Percentiles rank a stretch among this genome's conserved stretches.
phyloP scores from a whole-genome alignment of 2,888 invertebrate genomes.

The Chrysolina haemoptera region DNA sequence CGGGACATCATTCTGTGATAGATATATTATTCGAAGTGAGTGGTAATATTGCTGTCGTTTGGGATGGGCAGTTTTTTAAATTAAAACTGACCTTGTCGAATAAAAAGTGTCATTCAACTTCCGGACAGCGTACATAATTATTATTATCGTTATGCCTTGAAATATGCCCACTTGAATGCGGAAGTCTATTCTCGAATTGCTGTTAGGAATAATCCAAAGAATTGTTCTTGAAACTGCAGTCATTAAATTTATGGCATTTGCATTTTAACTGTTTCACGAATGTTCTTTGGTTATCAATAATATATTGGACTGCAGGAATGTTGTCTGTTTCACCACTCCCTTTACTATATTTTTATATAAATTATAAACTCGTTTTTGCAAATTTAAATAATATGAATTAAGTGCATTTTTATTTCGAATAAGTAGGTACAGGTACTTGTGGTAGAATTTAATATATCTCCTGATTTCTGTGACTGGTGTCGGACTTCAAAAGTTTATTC shows the following conservation, averaged over 20 bases:
- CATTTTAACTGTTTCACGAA: not conserved
- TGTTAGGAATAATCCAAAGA: not conserved
- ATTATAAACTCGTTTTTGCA: not conserved
- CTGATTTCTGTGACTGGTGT: too few relatives aligned
- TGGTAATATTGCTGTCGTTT: too few relatives aligned
- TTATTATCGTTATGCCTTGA: not conserved
- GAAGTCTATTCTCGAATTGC: not conserved
- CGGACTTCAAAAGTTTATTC: too few relatives aligned
- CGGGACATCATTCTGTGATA: too few relatives aligned
- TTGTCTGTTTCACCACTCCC: too few relatives aligned
- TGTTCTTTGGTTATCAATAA: not conserved
- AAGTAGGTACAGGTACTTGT: too few relatives aligned
- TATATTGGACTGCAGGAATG: not conserved
- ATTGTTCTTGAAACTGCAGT: not conserved
- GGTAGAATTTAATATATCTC: too few relatives aligned
- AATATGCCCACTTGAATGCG: not conserved
- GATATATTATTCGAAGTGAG: too few relatives aligned
- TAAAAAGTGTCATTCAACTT: slow-evolving; percentile 5
- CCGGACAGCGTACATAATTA: not conserved
- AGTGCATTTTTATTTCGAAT: too few relatives aligned
- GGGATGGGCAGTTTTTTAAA: not conserved
- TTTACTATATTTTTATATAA: not conserved
- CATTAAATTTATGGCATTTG: not conserved
- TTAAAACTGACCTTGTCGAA: not conserved
- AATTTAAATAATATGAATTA: not conserved